These are phyloP conservation scores for Leucophora obtusa DNA, from an alignment of 2,888 invertebrate species.

Conservation along the genomic window DNA sequence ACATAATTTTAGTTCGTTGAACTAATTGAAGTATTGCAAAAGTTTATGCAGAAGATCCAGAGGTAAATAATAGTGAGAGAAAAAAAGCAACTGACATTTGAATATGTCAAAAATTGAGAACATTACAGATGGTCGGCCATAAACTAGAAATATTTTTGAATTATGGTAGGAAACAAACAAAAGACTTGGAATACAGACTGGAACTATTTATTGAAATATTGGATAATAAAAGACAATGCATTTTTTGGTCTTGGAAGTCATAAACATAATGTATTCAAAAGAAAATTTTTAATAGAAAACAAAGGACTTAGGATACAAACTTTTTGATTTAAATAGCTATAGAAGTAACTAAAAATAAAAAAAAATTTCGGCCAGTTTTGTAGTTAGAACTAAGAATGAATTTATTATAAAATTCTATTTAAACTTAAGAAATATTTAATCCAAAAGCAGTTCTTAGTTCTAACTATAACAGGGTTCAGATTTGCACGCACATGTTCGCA, in stretches of 20 bases:
- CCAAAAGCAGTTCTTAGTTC: too few species aligned
- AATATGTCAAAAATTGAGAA: neutral
- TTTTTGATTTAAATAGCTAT: too few species aligned
- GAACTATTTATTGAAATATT: too few species aligned
- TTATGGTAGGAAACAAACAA: neutral
- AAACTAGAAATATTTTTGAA: neutral
- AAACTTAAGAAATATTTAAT: too few species aligned
- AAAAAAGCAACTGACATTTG: neutral
- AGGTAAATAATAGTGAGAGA: neutral
- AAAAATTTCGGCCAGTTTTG: too few species aligned
- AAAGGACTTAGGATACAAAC: constrained; percentile 26
- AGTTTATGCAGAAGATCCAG: neutral
- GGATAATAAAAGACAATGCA: constrained; percentile 40
- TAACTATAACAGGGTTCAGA: too few species aligned
- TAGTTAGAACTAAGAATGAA: too few species aligned
- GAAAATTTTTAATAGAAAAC: constrained; percentile 8
- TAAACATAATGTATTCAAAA: too few species aligned
- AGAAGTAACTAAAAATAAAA: too few species aligned
- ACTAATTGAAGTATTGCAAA: neutral
- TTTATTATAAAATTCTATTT: too few species aligned
- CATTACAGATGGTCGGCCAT: neutral
- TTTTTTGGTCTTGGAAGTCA: neutral
- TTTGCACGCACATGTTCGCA: too few species aligned
- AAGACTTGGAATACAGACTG: constrained; percentile 22
- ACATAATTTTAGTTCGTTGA: constrained; percentile 5